A percentile compares a stretch with the other conserved stretches of the same genome.
Conservation (phyloP, 1,140 invertebrate genomes). For the Drosophila parvula region DNA sequence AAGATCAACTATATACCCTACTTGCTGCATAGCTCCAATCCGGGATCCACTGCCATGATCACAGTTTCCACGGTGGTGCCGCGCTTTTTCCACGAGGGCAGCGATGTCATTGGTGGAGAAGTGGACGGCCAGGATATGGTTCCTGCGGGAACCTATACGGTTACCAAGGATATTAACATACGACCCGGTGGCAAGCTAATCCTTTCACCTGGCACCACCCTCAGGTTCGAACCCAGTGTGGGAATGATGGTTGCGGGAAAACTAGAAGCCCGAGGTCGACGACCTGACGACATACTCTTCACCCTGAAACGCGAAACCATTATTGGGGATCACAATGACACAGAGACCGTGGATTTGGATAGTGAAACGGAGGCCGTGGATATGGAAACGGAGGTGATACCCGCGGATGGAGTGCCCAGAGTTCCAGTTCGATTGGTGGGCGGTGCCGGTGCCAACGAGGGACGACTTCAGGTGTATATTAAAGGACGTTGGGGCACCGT, state of each 20-base stretch:
- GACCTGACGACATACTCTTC: conserved; percentile 90
- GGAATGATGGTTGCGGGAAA: conserved; percentile 98
- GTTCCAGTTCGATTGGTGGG: conserved; percentile 91
- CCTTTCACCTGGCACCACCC: conserved; percentile 93
- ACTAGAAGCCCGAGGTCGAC: conserved; percentile 91
- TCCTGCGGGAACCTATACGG: conserved; percentile 91
- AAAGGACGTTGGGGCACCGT: conserved; percentile 97
- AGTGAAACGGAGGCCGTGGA: conserved; percentile 84
- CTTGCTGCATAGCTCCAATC: conserved; percentile 92
- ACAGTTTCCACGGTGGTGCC: conserved; percentile 89
- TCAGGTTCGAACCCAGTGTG: conserved; percentile 94
- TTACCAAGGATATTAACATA: conserved; percentile 95
- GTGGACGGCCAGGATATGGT: conserved; percentile 94
- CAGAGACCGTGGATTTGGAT: conserved; percentile 83
- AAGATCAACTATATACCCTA: conserved; percentile 94
- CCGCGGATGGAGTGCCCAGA: conserved; percentile 85
- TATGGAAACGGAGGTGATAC: conserved; percentile 85
- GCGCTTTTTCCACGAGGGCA: conserved; percentile 88
- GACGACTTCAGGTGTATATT: conserved; percentile 91
- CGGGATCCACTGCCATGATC: conserved; percentile 87
- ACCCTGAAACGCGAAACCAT: conserved; percentile 90
- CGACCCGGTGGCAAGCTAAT: conserved; percentile 94
- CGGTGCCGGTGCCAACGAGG: conserved; percentile 90
- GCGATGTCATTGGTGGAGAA: conserved; percentile 92
- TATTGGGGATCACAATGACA: conserved; percentile 86